These are phyloP conservation scores for Smithornis capensis DNA, from an alignment of 2,113 vertebrate genomes.

Conservation along the genomic window DNA sequence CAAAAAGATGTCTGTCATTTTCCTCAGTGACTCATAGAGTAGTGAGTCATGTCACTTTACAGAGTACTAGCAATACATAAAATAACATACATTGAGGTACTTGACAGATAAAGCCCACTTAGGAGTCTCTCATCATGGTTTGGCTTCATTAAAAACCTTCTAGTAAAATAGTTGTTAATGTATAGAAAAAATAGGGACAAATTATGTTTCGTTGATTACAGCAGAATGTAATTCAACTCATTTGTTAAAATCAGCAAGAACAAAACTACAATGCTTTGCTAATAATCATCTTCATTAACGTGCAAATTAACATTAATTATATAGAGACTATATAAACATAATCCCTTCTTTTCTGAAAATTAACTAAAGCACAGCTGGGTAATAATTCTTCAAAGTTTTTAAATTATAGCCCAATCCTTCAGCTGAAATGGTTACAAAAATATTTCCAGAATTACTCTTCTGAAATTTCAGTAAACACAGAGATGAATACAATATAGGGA, in stretches of 20 bases:
- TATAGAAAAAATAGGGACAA: background rate
- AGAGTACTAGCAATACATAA: background rate
- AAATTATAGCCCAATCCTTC: constrained; percentile 31
- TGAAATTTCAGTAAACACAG: background rate
- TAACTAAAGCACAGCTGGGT: constrained; percentile 61
- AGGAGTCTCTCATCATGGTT: background rate
- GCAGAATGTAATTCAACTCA: constrained; percentile 34
- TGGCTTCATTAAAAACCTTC: background rate
- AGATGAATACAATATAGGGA: background rate
- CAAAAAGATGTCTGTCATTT: background rate
- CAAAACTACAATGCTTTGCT: constrained; percentile 47
- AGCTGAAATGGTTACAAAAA: constrained; percentile 18
- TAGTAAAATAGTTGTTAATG: constrained; percentile 17
- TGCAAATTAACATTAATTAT: constrained; percentile 63
- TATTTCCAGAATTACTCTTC: background rate
- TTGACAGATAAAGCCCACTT: background rate
- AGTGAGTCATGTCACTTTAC: constrained; percentile 14
- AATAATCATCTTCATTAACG: constrained; percentile 52
- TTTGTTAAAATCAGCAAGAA: constrained; percentile 48
- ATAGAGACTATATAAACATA: constrained; percentile 49
- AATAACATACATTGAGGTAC: constrained; percentile 9
- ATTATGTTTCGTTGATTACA: constrained; percentile 16
- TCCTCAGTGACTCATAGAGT: background rate
- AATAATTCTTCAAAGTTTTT: constrained; percentile 38
- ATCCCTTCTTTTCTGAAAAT: constrained; percentile 35